These are phyloP conservation scores for Pseudomyrmex flavicornis DNA, from an alignment of 1,140 invertebrate species.

Conservation along the genomic window DNA sequence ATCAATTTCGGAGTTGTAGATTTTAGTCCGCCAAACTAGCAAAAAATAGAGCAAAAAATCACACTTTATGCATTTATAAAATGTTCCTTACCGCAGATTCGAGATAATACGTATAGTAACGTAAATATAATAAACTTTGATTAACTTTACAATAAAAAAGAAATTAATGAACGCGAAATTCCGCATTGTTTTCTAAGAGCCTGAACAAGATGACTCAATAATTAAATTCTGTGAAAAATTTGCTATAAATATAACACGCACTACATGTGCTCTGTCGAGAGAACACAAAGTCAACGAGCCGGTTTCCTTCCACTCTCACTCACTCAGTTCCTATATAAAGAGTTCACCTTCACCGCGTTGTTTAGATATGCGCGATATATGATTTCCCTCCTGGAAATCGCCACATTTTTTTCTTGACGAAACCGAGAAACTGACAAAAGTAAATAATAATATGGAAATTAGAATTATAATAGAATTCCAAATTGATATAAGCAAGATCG, in stretches of 20 bases:
- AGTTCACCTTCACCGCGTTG: conserved; percentile 21
- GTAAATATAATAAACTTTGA: no score
- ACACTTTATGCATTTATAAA: no score
- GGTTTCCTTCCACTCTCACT: conserved; percentile 19
- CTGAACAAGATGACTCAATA: no score
- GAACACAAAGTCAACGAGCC: not conserved
- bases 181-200: not conserved
- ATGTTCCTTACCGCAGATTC: no score
- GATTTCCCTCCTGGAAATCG: no score
- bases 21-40: not conserved
- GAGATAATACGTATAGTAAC: no score
- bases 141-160: not conserved
- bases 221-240: no score
- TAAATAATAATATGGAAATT: not conserved
- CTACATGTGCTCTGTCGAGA: not conserved
- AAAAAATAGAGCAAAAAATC: not conserved
- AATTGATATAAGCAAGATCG: no score
- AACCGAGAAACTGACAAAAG: not conserved
- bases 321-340: not conserved
- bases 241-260: no score
- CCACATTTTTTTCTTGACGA: no score
- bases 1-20: not conserved
- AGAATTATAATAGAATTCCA: not conserved
- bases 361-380: not conserved
- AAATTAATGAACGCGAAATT: not conserved